Evolutionary conservation across 1,140 invertebrate species (phyloP).

Genomic region (Hypsibius dujardini): DNA sequence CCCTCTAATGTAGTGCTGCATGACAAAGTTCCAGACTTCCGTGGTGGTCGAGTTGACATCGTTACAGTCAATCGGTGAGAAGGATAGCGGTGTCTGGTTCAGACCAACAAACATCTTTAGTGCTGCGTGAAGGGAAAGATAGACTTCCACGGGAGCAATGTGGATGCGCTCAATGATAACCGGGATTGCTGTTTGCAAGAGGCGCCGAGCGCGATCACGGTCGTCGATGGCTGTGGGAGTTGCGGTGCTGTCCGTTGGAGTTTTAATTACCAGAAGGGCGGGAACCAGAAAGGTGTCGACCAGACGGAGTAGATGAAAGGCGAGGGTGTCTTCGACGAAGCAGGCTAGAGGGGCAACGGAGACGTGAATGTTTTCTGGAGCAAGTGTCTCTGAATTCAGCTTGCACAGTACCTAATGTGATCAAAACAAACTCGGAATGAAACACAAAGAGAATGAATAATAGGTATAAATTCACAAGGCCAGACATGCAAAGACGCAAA

Average conservation of each 20-base stretch:
- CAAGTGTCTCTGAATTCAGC: not conserved
- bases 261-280: not conserved
- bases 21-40: slow-evolving; percentile 56
- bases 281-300: slow-evolving; percentile 26
- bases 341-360: slow-evolving; percentile 1
- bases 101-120: slow-evolving; percentile 67
- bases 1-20: slow-evolving; percentile 71
- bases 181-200: not conserved
- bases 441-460: too few relatives aligned
- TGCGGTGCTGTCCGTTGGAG: not conserved
- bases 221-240: not conserved
- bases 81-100: slow-evolving; percentile 68
- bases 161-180: slow-evolving; percentile 30
- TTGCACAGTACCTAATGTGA: not conserved
- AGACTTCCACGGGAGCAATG: slow-evolving; percentile 49
- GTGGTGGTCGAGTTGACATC: slow-evolving; percentile 56
- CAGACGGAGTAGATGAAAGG: slow-evolving; percentile 23
- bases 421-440: too few relatives aligned
- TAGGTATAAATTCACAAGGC: too few relatives aligned
- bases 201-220: not conserved
- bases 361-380: slow-evolving; percentile 7
- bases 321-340: slow-evolving; percentile 7
- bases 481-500: too few relatives aligned
- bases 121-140: slow-evolving; percentile 51
- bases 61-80: slow-evolving; percentile 54